Evolutionary conservation across 1,140 invertebrate genomes (phyloP), one percentile per base, ranked within the genome.

Genomic region (Scaptomyza montana): DNA sequence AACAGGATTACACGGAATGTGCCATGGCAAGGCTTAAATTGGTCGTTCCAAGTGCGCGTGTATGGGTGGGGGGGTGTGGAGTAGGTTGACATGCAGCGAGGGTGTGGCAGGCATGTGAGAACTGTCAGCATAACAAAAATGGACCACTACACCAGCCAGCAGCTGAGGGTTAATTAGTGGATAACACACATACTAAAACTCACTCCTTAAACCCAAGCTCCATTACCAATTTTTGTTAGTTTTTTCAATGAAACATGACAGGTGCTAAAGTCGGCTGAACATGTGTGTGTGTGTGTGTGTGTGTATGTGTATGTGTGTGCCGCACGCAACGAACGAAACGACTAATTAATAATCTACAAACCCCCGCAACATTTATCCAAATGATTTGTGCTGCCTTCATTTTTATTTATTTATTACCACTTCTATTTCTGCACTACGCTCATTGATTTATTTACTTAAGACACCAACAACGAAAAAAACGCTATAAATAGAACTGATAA

Each of bases 131-230:
- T 45, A 57, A 69, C 64, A 68, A 69, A 74, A 70, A 71, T 70
- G 72, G 72, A 70, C 72, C 71, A 74, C 63, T 6, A 33, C 7
- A 36, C 50, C 57, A 74, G 25, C 28, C 75, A 69, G 64, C 78
- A 69, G 78, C 82, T 71, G 84, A 89, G 84, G 84, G 82, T 82
- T 87, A 87, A 87, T 87, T 87, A 87, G 82, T 87, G 84, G 78
- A 89, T 77, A 87, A 87, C 82, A 68, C 36, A 63, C 51, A 39
- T 54, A 54, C 69, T 59, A 25, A 65, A 21, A 55, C 62, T 5
- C 39, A 41, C 10, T 5, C 4, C 36, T 33, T 16, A 43, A 13
- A 4, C 51, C 62, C 46, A 60, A 68, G 68, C 68, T 79, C 84
- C 81, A 87, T 87, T 87, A 87, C 84, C 79, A 77, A 6, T 82